phyloP scores from a whole-genome alignment of 2,113 vertebrate genomes.

The Sander lucioperca region DNA sequence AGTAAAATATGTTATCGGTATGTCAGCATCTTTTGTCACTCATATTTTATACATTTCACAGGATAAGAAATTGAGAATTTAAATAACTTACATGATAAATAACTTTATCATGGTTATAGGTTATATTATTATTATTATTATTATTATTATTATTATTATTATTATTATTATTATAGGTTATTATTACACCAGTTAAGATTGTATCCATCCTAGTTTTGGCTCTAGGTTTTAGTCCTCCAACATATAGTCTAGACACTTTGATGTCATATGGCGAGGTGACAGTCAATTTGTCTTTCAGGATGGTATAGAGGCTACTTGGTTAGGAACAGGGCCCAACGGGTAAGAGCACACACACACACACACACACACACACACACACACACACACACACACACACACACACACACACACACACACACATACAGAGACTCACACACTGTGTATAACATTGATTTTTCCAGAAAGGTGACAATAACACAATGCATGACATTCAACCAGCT shows the following conservation, averaged over 20 bases:
- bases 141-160: neutral
- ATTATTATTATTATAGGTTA: neutral
- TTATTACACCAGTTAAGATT: neutral
- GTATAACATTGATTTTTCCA: neutral
- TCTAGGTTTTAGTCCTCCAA: neutral
- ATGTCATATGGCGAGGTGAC: neutral
- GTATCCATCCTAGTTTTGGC: neutral
- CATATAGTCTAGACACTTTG: neutral
- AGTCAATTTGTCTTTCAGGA: constrained; percentile 76
- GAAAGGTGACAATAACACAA: neutral
- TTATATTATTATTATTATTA: no score
- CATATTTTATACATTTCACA: neutral
- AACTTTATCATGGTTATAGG: neutral
- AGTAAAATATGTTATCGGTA: neutral
- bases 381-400: no score
- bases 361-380: no score
- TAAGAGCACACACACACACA: constrained; percentile 71
- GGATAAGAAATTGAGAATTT: neutral
- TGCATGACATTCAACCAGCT: neutral
- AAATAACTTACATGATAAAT: neutral
- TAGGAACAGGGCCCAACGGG: constrained; percentile 89
- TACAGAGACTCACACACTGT: no score
- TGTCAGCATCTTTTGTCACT: neutral
- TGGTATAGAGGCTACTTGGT: constrained; percentile 93
- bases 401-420: no score